Base-by-base conservation (phyloP, 2,888 invertebrate species). In the Aplocera efformata region DNA sequence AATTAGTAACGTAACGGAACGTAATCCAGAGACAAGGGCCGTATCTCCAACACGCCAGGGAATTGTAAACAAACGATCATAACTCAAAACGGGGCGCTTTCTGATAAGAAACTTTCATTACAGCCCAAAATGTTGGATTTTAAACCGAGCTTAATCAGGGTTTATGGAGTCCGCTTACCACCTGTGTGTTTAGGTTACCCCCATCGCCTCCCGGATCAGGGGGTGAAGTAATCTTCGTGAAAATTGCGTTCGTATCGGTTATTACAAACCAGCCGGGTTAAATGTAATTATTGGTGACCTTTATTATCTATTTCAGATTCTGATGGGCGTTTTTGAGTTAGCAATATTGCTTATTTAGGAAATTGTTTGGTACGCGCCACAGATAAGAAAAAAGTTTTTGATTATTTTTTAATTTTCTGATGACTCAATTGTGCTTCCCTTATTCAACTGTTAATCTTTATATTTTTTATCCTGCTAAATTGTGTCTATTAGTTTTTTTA, bases 71-170 rank as follows among this genome's bases (percentile, higher is more conserved):
- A 77, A 66, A 62, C 63, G 64, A 63, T 64, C 73, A 74, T 88
- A 84, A 79, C 71, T 88, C 85, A 86, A 76, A 84, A 76, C 81
- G 64, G 70, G 74, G 72, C 71, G 76, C 64, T 67, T 55, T 39
- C 80, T 78, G 88, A 88, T 88, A 88, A 88, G 83, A 79, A 85
- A 85, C 78, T 86, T 88, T 85, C 86, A 85, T 88, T 88, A 85
- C 63, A 58, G 58, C 68, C 75, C 78, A 65, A 80, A 79, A 80
- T 77, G 79, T 68, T 77, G 77, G 82, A 84, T 86, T 86, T 85
- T 81, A 86, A 86, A 84, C 79, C 76, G 66, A 72, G 75, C 77
- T 82, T 85, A 83, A 85, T 85, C 80, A 82, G 80, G 72, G 73
- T 75, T 74, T 72, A 72, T 73, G 73, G 65, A 70, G 66, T 62